A percentile compares a stretch with the other conserved stretches of the same genome.
phyloP scores from a whole-genome alignment of 2,113 vertebrate species.

The Plectropomus leopardus region DNA sequence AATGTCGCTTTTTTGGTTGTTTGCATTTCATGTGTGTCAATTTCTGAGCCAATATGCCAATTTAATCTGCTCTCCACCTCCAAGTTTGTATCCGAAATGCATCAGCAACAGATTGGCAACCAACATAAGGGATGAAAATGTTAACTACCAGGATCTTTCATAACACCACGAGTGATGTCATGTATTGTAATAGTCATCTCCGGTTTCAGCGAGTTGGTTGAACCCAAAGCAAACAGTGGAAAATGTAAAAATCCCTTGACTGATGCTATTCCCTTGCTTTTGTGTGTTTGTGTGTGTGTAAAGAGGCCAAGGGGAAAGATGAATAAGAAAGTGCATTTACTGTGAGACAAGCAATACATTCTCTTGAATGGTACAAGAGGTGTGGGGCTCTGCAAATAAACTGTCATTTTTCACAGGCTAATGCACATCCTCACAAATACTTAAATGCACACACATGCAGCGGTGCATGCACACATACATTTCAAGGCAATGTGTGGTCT shows the following conservation, averaged over 20 bases:
- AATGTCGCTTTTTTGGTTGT: not conserved
- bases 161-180: not conserved
- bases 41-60: not conserved
- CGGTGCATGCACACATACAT: not conserved
- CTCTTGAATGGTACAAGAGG: slow-evolving; percentile 54
- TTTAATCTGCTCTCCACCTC: not conserved
- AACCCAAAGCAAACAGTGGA: slow-evolving; percentile 6
- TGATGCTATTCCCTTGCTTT: slow-evolving; percentile 42
- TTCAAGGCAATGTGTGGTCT: not conserved
- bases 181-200: slow-evolving; percentile 22
- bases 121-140: not conserved
- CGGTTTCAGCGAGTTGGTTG: slow-evolving; percentile 4
- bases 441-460: slow-evolving; percentile 22
- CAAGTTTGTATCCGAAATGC: not conserved
- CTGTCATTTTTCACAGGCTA: slow-evolving; percentile 51
- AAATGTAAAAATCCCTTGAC: slow-evolving; percentile 41
- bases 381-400: slow-evolving; percentile 50
- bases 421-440: slow-evolving; percentile 31
- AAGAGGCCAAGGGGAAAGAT: slow-evolving; percentile 42
- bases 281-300: slow-evolving; percentile 34
- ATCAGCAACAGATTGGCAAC: not conserved
- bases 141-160: slow-evolving; percentile 6
- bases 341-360: slow-evolving; percentile 66
- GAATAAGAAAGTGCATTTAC: slow-evolving; percentile 63
- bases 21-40: not conserved